Percentiles rank a stretch among this genome's conserved stretches.
phyloP scores from a whole-genome alignment of 2,888 invertebrate species.

The Aphodius sticticus region DNA sequence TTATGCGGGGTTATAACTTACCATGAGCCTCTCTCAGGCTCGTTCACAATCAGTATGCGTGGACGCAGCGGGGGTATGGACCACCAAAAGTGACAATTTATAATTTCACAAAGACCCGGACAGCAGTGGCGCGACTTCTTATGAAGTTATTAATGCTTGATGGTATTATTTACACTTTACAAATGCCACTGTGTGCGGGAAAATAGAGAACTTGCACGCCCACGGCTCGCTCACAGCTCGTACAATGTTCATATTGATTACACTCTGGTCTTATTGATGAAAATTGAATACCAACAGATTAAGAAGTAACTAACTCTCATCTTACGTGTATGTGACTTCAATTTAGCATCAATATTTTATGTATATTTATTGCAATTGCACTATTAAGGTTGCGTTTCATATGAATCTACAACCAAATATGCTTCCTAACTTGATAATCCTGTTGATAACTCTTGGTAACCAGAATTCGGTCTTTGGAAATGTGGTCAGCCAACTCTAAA shows the following conservation, averaged over 20 bases:
- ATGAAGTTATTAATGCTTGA: slow-evolving; percentile 51
- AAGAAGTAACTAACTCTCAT: not conserved
- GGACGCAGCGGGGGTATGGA: slow-evolving; percentile 47
- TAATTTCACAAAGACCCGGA: slow-evolving; percentile 47
- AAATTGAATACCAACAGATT: not conserved
- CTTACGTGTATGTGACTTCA: too few relatives aligned
- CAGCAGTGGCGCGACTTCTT: slow-evolving; percentile 46
- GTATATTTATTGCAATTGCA: too few relatives aligned
- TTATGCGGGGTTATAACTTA: slow-evolving; percentile 19
- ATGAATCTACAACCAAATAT: too few relatives aligned
- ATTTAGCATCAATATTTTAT: too few relatives aligned
- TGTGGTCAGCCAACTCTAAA: too few relatives aligned
- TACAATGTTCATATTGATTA: not conserved
- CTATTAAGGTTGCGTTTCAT: too few relatives aligned
- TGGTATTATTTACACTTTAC: slow-evolving; percentile 50
- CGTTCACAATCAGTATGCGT: slow-evolving; percentile 22
- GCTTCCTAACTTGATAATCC: too few relatives aligned
- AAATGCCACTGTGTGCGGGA: slow-evolving; percentile 37
- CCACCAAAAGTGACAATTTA: slow-evolving; percentile 53
- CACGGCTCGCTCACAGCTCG: not conserved
- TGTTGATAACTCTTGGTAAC: too few relatives aligned
- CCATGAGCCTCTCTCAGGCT: slow-evolving; percentile 6
- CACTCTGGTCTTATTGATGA: not conserved
- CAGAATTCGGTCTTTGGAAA: too few relatives aligned
- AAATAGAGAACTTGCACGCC: not conserved